Conservation (phyloP, 2,888 invertebrate species). For the Drosophila paranaensis region DNA sequence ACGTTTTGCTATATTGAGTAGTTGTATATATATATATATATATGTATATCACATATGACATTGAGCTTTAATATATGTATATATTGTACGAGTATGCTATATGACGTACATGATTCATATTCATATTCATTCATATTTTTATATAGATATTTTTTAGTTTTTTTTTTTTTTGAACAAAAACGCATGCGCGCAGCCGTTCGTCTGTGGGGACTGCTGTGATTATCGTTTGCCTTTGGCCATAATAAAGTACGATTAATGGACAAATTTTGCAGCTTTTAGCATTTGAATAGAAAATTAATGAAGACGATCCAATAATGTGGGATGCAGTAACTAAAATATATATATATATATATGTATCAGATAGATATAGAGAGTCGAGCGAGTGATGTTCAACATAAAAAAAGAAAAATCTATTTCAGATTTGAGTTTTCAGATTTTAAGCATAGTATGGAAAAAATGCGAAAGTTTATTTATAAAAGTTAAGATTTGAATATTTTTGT, state of each 20-base stretch:
- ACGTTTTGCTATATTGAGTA: constrained; percentile 43
- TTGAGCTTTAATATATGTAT: constrained; percentile 39
- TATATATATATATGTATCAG: constrained; percentile 17
- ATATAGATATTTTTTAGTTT: constrained; percentile 20
- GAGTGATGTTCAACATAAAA: neutral
- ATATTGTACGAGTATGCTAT: constrained; percentile 44
- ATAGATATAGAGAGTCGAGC: constrained; percentile 23
- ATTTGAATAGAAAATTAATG: constrained; percentile 5
- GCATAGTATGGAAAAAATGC: neutral
- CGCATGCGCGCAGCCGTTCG: constrained; percentile 87
- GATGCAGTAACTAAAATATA: constrained; percentile 30
- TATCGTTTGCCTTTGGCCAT: constrained; percentile 63
- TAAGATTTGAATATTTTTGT: neutral
- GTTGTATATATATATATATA: constrained; percentile 43
- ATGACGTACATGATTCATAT: constrained; percentile 53
- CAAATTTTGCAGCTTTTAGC: constrained; percentile 6
- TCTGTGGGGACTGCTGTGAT: constrained; percentile 86
- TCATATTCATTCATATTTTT: constrained; percentile 48
- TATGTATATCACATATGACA: constrained; percentile 64
- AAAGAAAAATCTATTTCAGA: too few relatives aligned
- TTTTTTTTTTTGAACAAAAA: constrained; percentile 51
- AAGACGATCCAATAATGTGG: constrained; percentile 18
- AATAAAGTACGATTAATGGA: constrained; percentile 62
- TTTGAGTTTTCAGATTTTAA: neutral
- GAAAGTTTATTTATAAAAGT: neutral